Evolutionary conservation across 2,888 invertebrate species (phyloP).

Genomic region (Erebia epiphron): DNA sequence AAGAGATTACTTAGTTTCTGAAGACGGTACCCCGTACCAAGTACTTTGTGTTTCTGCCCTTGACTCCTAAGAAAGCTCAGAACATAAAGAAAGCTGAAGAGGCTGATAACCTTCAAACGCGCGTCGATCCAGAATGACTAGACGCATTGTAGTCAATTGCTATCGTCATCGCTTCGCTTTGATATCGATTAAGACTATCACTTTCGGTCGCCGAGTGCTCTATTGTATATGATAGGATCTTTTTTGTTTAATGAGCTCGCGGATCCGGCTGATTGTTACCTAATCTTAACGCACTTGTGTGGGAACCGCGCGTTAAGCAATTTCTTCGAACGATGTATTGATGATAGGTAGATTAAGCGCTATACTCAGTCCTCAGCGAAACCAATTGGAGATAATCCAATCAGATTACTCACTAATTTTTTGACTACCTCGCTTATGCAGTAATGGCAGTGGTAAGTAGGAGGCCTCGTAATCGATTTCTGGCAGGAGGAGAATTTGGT

Average conservation of each 20-base stretch:
- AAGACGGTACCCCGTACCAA: background rate
- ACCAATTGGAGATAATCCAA: background rate
- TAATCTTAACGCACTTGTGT: conserved; percentile 75
- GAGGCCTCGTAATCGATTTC: no score
- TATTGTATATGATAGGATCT: conserved; percentile 76
- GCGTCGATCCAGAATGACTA: conserved; percentile 54
- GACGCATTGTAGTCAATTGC: conserved; percentile 55
- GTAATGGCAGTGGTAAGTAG: no score
- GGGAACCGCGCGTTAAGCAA: conserved; percentile 50
- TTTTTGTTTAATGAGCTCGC: conserved; percentile 72
- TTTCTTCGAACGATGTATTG: conserved; percentile 17
- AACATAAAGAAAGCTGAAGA: conserved; percentile 18
- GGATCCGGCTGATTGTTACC: conserved; percentile 77
- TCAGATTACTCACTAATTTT: background rate
- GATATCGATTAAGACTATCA: conserved; percentile 77
- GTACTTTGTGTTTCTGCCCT: conserved; percentile 1
- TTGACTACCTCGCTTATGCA: no score
- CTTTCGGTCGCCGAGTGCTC: conserved; percentile 75
- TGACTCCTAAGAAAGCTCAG: conserved; percentile 14
- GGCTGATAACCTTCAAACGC: conserved; percentile 28
- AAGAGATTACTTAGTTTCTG: background rate
- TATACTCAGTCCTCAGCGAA: no score
- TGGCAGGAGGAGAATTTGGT: no score
- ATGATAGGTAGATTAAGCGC: background rate
- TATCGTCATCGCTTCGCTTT: conserved; percentile 63